Evolutionary conservation across 53 echinoderm and acorn worm species (phyloP), one percentile per base, ranked within the genome.

Genomic region (Paelopatides confundens): DNA sequence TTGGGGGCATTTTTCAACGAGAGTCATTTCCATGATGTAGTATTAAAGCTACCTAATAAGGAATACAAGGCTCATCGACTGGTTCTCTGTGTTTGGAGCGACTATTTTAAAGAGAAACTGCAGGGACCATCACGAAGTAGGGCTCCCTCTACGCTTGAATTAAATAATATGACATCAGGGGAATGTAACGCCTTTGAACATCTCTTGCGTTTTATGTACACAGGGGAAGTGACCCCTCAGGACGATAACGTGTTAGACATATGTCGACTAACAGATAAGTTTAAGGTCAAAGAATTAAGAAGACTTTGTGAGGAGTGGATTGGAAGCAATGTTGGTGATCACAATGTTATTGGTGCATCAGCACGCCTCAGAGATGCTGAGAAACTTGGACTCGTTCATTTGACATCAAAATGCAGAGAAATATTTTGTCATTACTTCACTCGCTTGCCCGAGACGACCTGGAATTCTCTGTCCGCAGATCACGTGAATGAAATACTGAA

Each of bases 221-320:
- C 81, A 8, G 81, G 81, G 13, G 81, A 81, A 81, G 58, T 81
- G 11, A 81, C 31, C 31, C 81, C 81, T 11, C 51, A 81, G 33
- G 32, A 81, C 28, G 81, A 81, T n/a, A 81, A 81, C 15, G 81
- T 81, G 43, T 32, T 81, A 1, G 52, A 81, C 43, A 81, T 81
- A 47, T 81, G 81, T 47, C 58, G 52, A 31, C 81, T 81, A 26
- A 54, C 81, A 17, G 81, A 81, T 10, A 81, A 48, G 32, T 83
- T 64, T 64, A 65, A 65, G 62, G 84, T 83, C 21, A 63, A 65
- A 39, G 84, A 83, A 83, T 58, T 83, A 5, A 62, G 84, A 11
- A 62, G 84, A 14, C 84, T 83, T n/a, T 83, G 84, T 37, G 84
- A 83, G 43, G 84, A 83, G 63, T 83, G 84, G 84, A 83, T 83